Percentiles rank a stretch among this genome's conserved stretches.
Evolutionary conservation across 1,140 invertebrate genomes (phyloP).

Genomic region (Macrosteles quadrilineatus): DNA sequence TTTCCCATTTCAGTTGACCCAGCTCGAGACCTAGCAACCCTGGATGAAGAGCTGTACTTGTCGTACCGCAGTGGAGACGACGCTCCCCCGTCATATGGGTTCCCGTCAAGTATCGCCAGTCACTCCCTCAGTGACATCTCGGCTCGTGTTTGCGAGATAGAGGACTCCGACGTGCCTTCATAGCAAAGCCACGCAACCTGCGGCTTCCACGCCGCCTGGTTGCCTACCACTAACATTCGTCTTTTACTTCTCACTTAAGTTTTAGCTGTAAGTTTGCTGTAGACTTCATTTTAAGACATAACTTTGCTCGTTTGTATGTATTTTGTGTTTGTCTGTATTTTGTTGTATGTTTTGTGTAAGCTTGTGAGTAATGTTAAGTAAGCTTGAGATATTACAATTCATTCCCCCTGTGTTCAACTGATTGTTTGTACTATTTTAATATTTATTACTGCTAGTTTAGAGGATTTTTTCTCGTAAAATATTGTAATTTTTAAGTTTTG

Average conservation of each 20-base stretch:
- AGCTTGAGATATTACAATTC: no score
- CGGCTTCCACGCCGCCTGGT: background rate
- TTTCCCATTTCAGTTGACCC: constrained; percentile 57
- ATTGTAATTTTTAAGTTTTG: no score
- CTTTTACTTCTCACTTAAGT: background rate
- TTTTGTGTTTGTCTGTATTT: background rate
- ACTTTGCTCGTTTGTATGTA: constrained; percentile 12
- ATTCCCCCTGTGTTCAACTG: no score
- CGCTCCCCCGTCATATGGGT: constrained; percentile 66
- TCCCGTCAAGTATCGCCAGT: constrained; percentile 56
- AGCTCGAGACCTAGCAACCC: constrained; percentile 62
- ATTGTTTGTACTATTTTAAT: no score
- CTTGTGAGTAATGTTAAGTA: background rate
- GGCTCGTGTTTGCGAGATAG: constrained; percentile 87
- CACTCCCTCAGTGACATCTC: constrained; percentile 84
- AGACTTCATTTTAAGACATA: no score
- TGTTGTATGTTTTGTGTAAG: background rate
- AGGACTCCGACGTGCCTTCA: constrained; percentile 71
- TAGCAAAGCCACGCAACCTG: constrained; percentile 36
- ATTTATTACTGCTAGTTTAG: no score
- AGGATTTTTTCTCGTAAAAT: no score
- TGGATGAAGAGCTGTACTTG: constrained; percentile 77
- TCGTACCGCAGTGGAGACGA: constrained; percentile 72
- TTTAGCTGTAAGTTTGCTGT: background rate
- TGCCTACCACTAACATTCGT: background rate